phyloP scores from a whole-genome alignment of 2,797 vertebrate species.

The Vultur gryphus region DNA sequence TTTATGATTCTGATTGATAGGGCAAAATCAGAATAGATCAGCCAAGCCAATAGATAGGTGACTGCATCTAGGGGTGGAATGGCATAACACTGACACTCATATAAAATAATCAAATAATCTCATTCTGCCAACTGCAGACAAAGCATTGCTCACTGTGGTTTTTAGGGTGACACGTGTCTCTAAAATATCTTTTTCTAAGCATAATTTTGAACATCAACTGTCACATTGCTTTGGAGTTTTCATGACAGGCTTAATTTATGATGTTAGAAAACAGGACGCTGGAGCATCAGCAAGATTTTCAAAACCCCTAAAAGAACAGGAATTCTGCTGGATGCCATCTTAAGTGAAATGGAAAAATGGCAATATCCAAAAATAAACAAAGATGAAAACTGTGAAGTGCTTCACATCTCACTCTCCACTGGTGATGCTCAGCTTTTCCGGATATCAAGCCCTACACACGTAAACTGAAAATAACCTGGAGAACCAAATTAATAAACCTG shows the following conservation, averaged over 20 bases:
- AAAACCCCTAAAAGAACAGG: background rate
- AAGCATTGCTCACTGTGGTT: background rate
- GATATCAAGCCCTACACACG: background rate
- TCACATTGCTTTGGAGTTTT: background rate
- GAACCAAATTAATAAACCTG: background rate
- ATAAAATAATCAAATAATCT: background rate
- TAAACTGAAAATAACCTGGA: background rate
- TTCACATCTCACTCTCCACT: background rate
- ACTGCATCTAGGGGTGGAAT: background rate
- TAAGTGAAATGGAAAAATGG: background rate
- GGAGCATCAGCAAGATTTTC: background rate
- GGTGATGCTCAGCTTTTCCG: background rate
- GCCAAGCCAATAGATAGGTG: background rate
- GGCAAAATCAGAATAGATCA: background rate
- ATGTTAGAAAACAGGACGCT: background rate
- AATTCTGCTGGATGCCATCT: background rate
- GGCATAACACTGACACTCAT: background rate
- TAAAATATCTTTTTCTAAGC: background rate
- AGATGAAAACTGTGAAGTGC: background rate
- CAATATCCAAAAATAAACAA: background rate
- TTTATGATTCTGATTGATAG: background rate
- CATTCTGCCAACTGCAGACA: background rate
- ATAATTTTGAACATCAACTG: background rate
- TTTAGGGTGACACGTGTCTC: background rate
- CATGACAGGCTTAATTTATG: background rate